Percentiles rank a stretch among this genome's conserved stretches.
phyloP scores from a whole-genome alignment of 2,113 vertebrate genomes.

The Thermophis baileyi region DNA sequence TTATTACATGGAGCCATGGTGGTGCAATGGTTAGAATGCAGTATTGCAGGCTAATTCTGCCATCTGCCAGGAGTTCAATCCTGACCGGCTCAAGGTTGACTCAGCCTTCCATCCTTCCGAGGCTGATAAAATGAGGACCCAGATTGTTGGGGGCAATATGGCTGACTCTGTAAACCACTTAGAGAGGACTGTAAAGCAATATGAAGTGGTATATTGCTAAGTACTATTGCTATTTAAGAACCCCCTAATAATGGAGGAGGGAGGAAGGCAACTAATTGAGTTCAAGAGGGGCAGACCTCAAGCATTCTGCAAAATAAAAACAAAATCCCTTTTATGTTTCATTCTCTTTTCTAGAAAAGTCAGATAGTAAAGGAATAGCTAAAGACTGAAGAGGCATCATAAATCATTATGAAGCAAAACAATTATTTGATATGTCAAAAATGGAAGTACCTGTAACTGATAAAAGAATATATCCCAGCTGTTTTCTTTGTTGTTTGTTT shows the following conservation, averaged over 20 bases:
- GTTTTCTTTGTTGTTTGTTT: background rate
- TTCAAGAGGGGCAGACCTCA: slow-evolving; percentile 15
- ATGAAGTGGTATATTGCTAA: too few species aligned
- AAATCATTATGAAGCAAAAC: slow-evolving; percentile 42
- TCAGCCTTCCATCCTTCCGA: too few species aligned
- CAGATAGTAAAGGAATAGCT: slow-evolving; percentile 2
- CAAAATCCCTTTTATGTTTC: slow-evolving; percentile 3
- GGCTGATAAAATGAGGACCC: too few species aligned
- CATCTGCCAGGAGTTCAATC: too few species aligned
- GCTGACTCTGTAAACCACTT: too few species aligned
- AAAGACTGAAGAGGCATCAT: slow-evolving; percentile 18
- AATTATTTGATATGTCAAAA: slow-evolving; percentile 40
- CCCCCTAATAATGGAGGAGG: background rate
- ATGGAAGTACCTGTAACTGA: background rate
- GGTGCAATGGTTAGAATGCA: too few species aligned
- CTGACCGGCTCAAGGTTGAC: too few species aligned
- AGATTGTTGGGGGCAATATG: too few species aligned
- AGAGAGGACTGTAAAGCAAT: too few species aligned
- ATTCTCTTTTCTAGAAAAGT: slow-evolving; percentile 26
- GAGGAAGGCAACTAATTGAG: slow-evolving; percentile 15
- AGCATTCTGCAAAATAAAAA: slow-evolving; percentile 24
- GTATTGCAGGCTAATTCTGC: too few species aligned
- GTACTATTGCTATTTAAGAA: background rate
- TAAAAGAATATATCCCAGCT: slow-evolving; percentile 24
- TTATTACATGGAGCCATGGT: background rate